Percentiles rank a stretch among this genome's conserved stretches.
These are phyloP conservation scores for Anguilla anguilla DNA, from an alignment of 2,797 vertebrate genomes.

Conservation along the genomic window DNA sequence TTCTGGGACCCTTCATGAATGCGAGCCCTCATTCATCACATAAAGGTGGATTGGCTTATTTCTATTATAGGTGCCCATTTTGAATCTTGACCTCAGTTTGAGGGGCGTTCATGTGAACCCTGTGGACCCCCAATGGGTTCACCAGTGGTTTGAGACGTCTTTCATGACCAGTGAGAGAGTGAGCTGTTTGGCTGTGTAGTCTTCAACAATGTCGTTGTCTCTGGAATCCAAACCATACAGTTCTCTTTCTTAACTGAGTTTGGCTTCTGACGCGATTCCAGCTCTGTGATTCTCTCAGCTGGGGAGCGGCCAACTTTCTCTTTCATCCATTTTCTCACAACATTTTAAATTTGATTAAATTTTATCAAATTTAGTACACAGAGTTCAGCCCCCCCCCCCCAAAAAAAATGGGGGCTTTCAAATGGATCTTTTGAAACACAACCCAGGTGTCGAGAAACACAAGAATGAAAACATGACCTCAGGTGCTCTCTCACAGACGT, in stretches of 20 bases:
- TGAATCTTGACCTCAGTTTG: neutral
- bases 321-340: constrained; percentile 8
- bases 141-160: too few species aligned
- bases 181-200: neutral
- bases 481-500: too few species aligned
- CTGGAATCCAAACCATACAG: neutral
- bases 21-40: neutral
- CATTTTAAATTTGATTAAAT: neutral
- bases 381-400: neutral
- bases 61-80: neutral
- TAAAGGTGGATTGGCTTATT: neutral
- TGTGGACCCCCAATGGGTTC: neutral
- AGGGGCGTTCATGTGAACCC: neutral
- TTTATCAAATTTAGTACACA: neutral
- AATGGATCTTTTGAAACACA: neutral
- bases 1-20: neutral
- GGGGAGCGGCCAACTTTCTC: neutral
- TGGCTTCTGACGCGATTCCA: neutral
- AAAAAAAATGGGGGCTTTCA: neutral
- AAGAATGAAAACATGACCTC: neutral
- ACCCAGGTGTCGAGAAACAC: neutral
- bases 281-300: neutral
- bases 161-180: neutral
- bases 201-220: neutral
- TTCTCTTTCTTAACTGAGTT: neutral